Evolutionary conservation across 2,797 vertebrate genomes (phyloP), one percentile per base, ranked within the genome.

Genomic region (Dromococcyx pavoninus): DNA sequence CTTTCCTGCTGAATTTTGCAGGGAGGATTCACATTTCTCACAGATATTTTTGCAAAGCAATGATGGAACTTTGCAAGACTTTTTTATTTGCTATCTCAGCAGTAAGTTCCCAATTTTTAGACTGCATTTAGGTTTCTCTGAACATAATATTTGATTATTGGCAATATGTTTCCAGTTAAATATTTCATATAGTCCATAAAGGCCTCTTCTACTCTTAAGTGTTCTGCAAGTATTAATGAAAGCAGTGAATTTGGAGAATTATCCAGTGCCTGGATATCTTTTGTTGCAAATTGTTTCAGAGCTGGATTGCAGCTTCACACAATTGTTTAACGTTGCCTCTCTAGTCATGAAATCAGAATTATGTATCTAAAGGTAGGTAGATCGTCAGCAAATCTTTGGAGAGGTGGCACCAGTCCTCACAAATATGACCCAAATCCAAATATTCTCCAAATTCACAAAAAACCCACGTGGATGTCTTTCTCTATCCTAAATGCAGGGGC

Each of bases 121-220:
- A 71, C 77, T 90, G 71, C 83, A 77, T 94, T 96, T 96, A 76
- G 58, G 43, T 91, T 95, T 94, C 77, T 94, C 71, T 0, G 33
- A 93, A 74, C n/a, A 23, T 82, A 87, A 89, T 89, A 96, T 94
- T 95, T 96, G 96, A 96, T 93, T 96, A 90, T 90, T 93, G 84
- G 83, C 93, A 95, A 94, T 96, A 94, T 82, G 80, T 93, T 96
- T 94, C 86, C 74, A 94, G 86, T 94, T 97, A 93, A 96, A 96
- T 95, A 94, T 96, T 96, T 97, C 93, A 95, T 96, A 74, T 51
- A 69, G 83, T 87, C 77, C 61, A 91, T 91, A 94, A 96, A 93
- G 94, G 77, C 77, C 65, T 93, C 72, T 71, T 87, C 86, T 92
- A 39, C 80, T 95, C 77, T 54, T 2, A 0, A 94, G 91, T 37